Evolutionary conservation across 2,888 invertebrate species (phyloP), one percentile per base, ranked within the genome.

Genomic region (Polydrusus tereticollis): DNA sequence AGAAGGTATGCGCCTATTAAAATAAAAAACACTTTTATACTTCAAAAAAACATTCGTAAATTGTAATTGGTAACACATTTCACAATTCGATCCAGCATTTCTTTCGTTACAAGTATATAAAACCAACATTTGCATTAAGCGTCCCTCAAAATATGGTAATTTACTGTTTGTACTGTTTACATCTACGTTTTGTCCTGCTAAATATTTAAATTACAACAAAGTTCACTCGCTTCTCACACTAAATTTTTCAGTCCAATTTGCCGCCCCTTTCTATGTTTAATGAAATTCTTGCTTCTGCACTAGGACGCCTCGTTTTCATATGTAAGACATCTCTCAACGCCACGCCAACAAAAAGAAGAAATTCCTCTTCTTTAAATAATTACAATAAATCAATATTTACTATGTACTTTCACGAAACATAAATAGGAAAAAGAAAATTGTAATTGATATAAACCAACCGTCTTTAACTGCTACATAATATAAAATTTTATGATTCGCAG

Each of bases 141-240:
- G 50, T n/a, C 63, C n/a, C 23, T 29, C 26, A 55, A 52, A 64
- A 41, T 57, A 57, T 41, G 23, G 21, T 65, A 38, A 65, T 65
- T 14, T 29, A 36, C 14, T 33, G 52, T 50, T 33, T 64, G 36
- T 14, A n/a, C 6, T 18, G 16, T 52, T 36, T 41, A 62, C 52
- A 43, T 69, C 60, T 52, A 50, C 41, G 41, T 45, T 45, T 33
- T 33, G 38, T 41, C 14, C 26, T 16, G 47, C 36, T 62, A 60
- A 69, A 69, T 69, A 69, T 69, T 69, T 62, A 69, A 69, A 69
- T 69, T 69, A 52, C 20, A 57, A 63, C 21, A 63, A 47, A 63
- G 47, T 63, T 63, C 33, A 18, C 29, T 20, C 47, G 63, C 36
- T 50, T 26, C 29, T 63, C 63, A 33, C 47, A 50, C 47, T 63